These are phyloP conservation scores for Torymus aiolomorphi DNA, from an alignment of 2,888 invertebrate species.

Conservation along the genomic window DNA sequence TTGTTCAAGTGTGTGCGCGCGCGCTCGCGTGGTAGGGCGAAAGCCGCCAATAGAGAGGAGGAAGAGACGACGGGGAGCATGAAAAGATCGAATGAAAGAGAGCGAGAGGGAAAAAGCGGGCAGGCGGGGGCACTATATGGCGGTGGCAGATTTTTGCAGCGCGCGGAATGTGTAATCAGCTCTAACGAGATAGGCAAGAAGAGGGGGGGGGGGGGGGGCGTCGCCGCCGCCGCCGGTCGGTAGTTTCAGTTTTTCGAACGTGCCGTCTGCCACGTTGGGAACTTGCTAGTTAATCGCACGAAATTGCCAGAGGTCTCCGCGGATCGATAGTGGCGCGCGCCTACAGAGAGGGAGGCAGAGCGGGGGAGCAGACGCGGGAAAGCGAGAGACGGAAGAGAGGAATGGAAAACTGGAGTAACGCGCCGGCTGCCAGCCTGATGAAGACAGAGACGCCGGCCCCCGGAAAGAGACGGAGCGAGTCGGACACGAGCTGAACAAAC, in stretches of 20 bases:
- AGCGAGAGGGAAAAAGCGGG: not conserved
- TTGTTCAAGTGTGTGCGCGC: conserved; percentile 17
- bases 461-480: no score
- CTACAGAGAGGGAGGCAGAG: not conserved
- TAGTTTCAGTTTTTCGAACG: conserved; percentile 50
- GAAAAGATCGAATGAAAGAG: conserved; percentile 29
- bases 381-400: not conserved
- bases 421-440: not conserved
- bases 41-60: not conserved
- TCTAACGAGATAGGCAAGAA: conserved; percentile 47
- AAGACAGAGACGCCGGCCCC: not conserved
- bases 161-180: conserved; percentile 46
- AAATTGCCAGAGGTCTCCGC: conserved; percentile 33
- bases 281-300: conserved; percentile 47
- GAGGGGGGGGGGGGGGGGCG: conserved; percentile 3
- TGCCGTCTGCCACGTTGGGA: conserved; percentile 41
- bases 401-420: not conserved
- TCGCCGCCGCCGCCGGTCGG: conserved; percentile 1
- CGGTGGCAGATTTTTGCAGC: conserved; percentile 32
- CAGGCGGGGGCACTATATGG: not conserved
- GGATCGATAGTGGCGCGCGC: conserved; percentile 1
- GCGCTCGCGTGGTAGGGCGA: no score
- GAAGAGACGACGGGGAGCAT: conserved; percentile 5
- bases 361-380: no score
- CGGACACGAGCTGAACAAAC: no score